Evolutionary conservation across 30 jellyfish, hydroid and myxozoan genomes (phyloP).

Genomic region (Turritopsis rubra): DNA sequence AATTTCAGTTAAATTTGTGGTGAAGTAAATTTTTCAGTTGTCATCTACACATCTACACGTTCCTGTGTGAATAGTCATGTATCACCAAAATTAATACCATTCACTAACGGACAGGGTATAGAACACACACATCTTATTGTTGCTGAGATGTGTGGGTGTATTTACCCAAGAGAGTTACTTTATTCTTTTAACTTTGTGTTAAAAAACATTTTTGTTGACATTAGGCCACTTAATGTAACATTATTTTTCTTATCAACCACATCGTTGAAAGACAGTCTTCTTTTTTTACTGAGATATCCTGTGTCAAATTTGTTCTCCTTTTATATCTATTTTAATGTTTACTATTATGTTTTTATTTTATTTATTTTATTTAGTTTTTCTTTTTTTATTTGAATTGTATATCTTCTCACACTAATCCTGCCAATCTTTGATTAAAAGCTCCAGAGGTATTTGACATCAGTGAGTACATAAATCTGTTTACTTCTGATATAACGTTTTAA

Average conservation of each 20-base stretch:
- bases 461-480: neutral
- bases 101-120: too few species aligned
- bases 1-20: too few species aligned
- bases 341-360: neutral
- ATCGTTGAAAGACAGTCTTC: neutral
- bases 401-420: neutral
- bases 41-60: too few species aligned
- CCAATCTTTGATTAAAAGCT: neutral
- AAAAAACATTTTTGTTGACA: neutral
- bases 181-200: neutral
- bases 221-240: neutral
- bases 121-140: too few species aligned
- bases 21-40: too few species aligned
- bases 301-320: neutral
- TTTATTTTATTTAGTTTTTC: neutral
- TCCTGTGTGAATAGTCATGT: too few species aligned
- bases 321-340: neutral
- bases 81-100: too few species aligned
- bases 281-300: neutral
- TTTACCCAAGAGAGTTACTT: neutral
- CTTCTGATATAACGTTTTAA: neutral
- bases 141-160: neutral
- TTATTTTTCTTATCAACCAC: neutral
- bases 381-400: neutral
- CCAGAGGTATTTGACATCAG: neutral